Base-by-base conservation (phyloP, 1,140 invertebrate species). In the Mycetomoellerius zeteki region DNA sequence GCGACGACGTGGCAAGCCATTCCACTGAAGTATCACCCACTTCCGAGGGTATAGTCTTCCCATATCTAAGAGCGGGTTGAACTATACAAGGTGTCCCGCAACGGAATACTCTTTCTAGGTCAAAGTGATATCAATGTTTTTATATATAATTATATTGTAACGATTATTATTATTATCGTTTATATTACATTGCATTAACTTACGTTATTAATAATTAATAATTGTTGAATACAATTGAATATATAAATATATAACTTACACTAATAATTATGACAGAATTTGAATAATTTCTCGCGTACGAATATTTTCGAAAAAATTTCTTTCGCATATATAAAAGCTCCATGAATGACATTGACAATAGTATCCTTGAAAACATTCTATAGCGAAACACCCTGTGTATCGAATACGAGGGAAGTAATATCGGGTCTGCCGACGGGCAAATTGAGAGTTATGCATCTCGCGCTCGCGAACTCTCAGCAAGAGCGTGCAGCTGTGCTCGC, bases 371-470 rank as follows among this genome's bases (percentile, higher is more conserved):
- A 33, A 75, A 50, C 30, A 8, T 75, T 37, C 37, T n/a, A 43
- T 58, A 30, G 69, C 19, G 69, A 58, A 73, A 84, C 80, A 84
- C 80, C 56, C 54, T 60, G 37, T 85, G 60, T 86, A 86, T 89
- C 87, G 88, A 75, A 89, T 81, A 52, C 73, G 30, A 58, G 47
- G 62, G 14, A 89, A 56, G 88, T 89, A 89, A 89, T 89, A 89
- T 86, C 87, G 54, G 87, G 24, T 50, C 60, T 69, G 76, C 75
- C 43, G 72, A 78, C 78, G 88, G 72, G 80, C 71, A 88, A 90
- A 90, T 90, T 90, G 89, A 90, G 88, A 90, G 86, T 90, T 90
- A 90, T 90, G 89, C 75, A 90, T 85, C 89, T 90, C 62, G 37
- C 76, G 85, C 76, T 86, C 54, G 73, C 81, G 75, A 65, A 85